These are phyloP conservation scores for Aricia agestis DNA, from an alignment of 1,140 invertebrate species.

Conservation along the genomic window DNA sequence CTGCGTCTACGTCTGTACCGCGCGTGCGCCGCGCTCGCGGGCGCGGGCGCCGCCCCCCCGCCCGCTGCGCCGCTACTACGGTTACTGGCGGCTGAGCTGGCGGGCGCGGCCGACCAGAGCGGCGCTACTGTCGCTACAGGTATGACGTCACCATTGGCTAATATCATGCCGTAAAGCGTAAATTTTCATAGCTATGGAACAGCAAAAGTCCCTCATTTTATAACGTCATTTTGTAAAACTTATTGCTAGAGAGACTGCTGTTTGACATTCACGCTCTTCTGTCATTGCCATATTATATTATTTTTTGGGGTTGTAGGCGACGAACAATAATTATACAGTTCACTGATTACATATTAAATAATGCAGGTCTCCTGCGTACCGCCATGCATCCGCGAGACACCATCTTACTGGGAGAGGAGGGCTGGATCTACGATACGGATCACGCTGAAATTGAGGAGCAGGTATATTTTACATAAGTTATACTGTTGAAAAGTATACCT, in stretches of 20 bases:
- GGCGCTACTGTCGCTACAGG: constrained; percentile 92
- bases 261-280: too few relatives aligned
- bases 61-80: constrained; percentile 90
- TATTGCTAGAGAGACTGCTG: too few relatives aligned
- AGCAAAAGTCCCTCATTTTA: too few relatives aligned
- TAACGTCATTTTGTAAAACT: too few relatives aligned
- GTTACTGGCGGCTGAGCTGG: constrained; percentile 98
- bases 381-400: constrained; percentile 95
- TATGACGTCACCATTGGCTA: constrained; percentile 16
- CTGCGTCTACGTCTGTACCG: constrained; percentile 94
- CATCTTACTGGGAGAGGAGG: constrained; percentile 86
- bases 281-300: too few relatives aligned
- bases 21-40: constrained; percentile 88
- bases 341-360: too few relatives aligned
- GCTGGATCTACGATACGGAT: constrained; percentile 95
- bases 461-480: constrained; percentile 76
- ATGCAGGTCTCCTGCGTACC: constrained; percentile 80
- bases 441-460: constrained; percentile 98
- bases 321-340: too few relatives aligned
- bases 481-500: too few relatives aligned
- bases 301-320: too few relatives aligned
- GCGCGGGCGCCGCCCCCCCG: constrained; percentile 83
- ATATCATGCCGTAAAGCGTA: too few relatives aligned
- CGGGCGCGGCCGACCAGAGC: constrained; percentile 91
- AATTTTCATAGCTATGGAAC: too few relatives aligned